phyloP scores from a whole-genome alignment of 2,888 invertebrate genomes.

The Phortica okadai region DNA sequence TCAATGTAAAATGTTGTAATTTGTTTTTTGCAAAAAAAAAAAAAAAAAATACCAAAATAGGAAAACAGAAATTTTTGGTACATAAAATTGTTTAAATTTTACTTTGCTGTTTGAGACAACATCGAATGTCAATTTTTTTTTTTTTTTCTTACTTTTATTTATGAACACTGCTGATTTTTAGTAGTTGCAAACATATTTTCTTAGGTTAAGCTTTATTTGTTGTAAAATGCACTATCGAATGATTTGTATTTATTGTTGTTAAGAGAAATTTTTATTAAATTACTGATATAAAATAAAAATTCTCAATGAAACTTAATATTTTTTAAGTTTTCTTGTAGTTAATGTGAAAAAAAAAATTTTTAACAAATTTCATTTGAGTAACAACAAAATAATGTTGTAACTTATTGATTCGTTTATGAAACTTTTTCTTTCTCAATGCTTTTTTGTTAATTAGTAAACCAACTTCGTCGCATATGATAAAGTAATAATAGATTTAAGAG shows the following conservation, averaged over 20 bases:
- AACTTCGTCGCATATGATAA: no score
- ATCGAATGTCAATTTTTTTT: constrained; percentile 73
- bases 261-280: background rate
- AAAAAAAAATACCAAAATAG: constrained; percentile 39
- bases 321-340: no score
- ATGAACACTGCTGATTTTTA: background rate
- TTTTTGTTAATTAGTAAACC: no score
- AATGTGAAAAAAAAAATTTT: no score
- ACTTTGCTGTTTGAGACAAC: constrained; percentile 32
- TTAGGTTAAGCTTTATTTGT: background rate
- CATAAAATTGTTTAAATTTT: constrained; percentile 41
- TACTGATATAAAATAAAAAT: no score
- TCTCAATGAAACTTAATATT: no score
- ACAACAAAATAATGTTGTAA: no score
- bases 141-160: constrained; percentile 44
- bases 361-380: no score
- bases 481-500: no score
- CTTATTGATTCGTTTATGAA: no score
- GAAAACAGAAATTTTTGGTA: constrained; percentile 29
- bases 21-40: constrained; percentile 50
- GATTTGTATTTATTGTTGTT: background rate
- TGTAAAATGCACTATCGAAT: background rate
- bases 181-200: constrained; percentile 4
- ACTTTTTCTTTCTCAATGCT: no score
- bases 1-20: constrained; percentile 31